phyloP scores from a whole-genome alignment of 2,113 vertebrate species.

The Pavo muticus region DNA sequence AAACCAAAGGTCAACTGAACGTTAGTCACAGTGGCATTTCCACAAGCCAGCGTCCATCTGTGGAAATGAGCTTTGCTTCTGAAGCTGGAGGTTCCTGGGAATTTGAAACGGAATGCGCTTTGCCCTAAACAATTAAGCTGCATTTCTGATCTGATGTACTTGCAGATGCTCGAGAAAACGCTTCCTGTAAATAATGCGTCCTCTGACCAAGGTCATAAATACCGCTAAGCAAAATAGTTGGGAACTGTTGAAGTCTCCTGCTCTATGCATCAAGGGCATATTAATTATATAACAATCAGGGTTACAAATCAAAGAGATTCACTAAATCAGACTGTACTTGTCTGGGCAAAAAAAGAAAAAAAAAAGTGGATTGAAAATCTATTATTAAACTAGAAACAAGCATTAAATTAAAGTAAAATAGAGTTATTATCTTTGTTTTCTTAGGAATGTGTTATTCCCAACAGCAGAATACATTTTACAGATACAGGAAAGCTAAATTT shows the following conservation, averaged over 20 bases:
- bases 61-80: constrained; percentile 13
- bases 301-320: constrained; percentile 52
- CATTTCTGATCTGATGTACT: constrained; percentile 39
- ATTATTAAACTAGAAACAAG: constrained; percentile 52
- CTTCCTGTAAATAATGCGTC: constrained; percentile 17
- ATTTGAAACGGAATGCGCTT: constrained; percentile 31
- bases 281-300: constrained; percentile 43
- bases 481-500: not conserved
- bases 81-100: constrained; percentile 49
- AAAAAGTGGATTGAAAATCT: constrained; percentile 56
- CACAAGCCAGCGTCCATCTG: constrained; percentile 56
- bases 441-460: constrained; percentile 5
- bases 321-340: constrained; percentile 42
- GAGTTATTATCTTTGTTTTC: constrained; percentile 50
- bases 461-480: not conserved
- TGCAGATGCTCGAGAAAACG: constrained; percentile 39
- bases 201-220: constrained; percentile 44
- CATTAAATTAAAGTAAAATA: constrained; percentile 39
- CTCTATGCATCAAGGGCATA: constrained; percentile 28
- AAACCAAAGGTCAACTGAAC: constrained; percentile 60
- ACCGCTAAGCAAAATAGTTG: not conserved
- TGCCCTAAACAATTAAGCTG: constrained; percentile 43
- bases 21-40: constrained; percentile 46
- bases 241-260: constrained; percentile 12
- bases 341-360: constrained; percentile 35